Evolutionary conservation across 2,797 vertebrate species (phyloP).

Genomic region (Pagetopsis macropterus): DNA sequence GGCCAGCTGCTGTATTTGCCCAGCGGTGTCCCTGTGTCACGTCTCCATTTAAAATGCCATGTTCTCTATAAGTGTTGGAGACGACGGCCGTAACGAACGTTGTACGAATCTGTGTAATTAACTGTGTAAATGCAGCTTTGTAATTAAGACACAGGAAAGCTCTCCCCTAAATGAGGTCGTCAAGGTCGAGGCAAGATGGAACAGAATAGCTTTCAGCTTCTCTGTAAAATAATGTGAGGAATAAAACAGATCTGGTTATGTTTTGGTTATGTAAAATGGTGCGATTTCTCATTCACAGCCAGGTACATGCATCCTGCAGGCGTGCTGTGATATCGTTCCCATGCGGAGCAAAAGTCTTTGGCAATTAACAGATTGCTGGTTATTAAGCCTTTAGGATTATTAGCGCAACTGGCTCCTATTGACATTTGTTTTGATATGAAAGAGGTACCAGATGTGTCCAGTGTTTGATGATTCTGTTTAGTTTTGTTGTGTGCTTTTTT

Average conservation of each 20-base stretch:
- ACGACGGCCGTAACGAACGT: slow-evolving; percentile 71
- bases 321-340: slow-evolving; percentile 21
- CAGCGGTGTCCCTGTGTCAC: slow-evolving; percentile 55
- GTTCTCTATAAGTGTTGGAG: slow-evolving; percentile 71
- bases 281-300: slow-evolving; percentile 3
- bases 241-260: neutral
- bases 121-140: slow-evolving; percentile 79
- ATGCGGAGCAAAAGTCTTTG: slow-evolving; percentile 22
- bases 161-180: slow-evolving; percentile 76
- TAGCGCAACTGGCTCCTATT: slow-evolving; percentile 25
- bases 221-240: slow-evolving; percentile 20
- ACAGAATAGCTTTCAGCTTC: slow-evolving; percentile 54
- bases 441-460: slow-evolving; percentile 40
- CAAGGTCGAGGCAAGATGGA: slow-evolving; percentile 77
- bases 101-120: slow-evolving; percentile 77
- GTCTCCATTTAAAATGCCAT: slow-evolving; percentile 71
- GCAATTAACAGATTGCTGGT: slow-evolving; percentile 52
- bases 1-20: slow-evolving; percentile 41
- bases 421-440: slow-evolving; percentile 41
- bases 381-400: slow-evolving; percentile 48
- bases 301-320: slow-evolving; percentile 14
- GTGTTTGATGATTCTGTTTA: too few relatives aligned
- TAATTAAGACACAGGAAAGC: slow-evolving; percentile 82
- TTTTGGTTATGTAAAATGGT: neutral
- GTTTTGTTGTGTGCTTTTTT: too few relatives aligned